Conservation (phyloP, 2,113 vertebrate species). For the Odontophorus gujanensis region DNA sequence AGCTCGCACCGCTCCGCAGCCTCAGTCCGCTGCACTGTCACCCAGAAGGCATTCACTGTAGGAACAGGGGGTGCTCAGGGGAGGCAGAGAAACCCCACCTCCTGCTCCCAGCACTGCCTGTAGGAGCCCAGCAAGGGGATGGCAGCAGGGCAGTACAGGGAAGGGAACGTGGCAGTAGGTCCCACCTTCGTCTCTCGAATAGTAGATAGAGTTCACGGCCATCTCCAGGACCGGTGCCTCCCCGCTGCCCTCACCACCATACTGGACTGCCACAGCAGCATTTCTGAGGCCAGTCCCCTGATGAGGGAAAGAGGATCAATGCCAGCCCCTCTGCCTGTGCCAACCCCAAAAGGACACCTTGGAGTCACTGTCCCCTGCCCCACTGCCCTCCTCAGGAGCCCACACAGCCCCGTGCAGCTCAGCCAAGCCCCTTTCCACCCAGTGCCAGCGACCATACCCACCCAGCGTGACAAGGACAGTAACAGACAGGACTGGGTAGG, state of each 20-base stretch:
- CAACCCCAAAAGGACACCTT: accelerated
- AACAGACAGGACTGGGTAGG: accelerated
- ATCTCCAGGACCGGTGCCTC: conserved; percentile 81
- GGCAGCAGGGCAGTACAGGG: neutral
- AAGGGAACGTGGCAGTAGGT: neutral
- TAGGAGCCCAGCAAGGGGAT: accelerated
- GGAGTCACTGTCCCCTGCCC: neutral
- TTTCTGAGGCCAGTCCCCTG: conserved; percentile 59
- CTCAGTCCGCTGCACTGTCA: conserved; percentile 89
- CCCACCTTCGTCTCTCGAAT: conserved; percentile 90
- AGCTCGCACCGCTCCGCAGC: conserved; percentile 90
- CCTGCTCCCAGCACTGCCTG: neutral
- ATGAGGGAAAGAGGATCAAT: conserved; percentile 7
- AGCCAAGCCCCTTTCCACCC: neutral
- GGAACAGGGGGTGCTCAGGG: neutral
- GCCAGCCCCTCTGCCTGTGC: neutral
- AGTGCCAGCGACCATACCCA: neutral
- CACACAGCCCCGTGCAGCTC: neutral
- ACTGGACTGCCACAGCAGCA: neutral
- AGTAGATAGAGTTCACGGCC: conserved; percentile 96
- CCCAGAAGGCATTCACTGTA: conserved; percentile 91
- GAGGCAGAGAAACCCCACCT: accelerated
- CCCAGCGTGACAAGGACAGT: accelerated
- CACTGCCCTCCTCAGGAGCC: neutral
- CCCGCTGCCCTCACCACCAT: neutral